Conservation (phyloP, 2,888 invertebrate genomes). For the Campopleginae sp. region DNA sequence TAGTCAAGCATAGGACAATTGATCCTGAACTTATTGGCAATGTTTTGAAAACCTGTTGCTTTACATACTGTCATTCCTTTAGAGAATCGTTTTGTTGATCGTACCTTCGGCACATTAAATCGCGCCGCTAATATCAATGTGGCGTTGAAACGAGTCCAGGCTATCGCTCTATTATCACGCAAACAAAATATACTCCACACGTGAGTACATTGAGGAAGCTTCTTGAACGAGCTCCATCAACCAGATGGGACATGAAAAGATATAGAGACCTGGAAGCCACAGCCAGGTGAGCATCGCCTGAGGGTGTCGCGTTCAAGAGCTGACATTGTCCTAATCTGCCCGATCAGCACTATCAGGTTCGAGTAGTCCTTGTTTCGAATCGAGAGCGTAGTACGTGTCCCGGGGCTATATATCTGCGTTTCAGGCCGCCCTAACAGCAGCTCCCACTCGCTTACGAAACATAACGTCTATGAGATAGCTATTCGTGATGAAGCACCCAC, state of each 20-base stretch:
- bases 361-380: constrained; percentile 71
- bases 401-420: constrained; percentile 32
- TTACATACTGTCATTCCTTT: constrained; percentile 48
- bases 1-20: constrained; percentile 24
- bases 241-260: constrained; percentile 6
- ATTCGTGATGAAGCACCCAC: constrained; percentile 54
- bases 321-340: constrained; percentile 79
- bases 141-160: constrained; percentile 42
- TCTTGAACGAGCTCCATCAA: background rate
- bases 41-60: constrained; percentile 49
- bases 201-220: constrained; percentile 10
- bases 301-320: constrained; percentile 59
- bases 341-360: constrained; percentile 79
- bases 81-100: constrained; percentile 43
- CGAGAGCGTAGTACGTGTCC: constrained; percentile 60
- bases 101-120: constrained; percentile 34
- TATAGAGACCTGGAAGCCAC: constrained; percentile 63
- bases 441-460: constrained; percentile 9
- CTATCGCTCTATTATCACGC: constrained; percentile 42
- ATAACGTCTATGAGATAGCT: constrained; percentile 8
- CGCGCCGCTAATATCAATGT: constrained; percentile 2
- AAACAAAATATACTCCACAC: constrained; percentile 16
- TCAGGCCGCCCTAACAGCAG: constrained; percentile 13
- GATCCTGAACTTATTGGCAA: constrained; percentile 20
- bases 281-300: constrained; percentile 81